A percentile compares a stretch with the other conserved stretches of the same genome.
Conservation (phyloP, 2,888 invertebrate species). For the Scaptomyza reducta region DNA sequence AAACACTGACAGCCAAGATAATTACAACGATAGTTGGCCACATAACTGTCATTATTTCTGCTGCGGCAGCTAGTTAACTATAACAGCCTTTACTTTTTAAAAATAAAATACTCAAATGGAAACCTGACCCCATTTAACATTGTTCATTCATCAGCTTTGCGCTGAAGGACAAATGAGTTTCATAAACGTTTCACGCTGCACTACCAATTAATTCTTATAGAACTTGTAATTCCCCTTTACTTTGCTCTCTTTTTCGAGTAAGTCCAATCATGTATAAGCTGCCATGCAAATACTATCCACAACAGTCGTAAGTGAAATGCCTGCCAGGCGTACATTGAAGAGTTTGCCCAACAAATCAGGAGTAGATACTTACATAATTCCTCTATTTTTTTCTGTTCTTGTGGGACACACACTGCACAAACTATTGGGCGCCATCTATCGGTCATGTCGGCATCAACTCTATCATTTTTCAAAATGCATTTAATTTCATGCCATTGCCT, state of each 20-base stretch:
- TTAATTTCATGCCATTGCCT: conserved; percentile 72
- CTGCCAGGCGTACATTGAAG: not conserved
- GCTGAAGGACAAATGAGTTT: not conserved
- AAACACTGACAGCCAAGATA: conserved; percentile 9
- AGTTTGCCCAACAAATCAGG: conserved; percentile 5
- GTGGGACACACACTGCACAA: not conserved
- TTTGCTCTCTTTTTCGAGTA: conserved; percentile 27
- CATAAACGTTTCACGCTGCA: not conserved
- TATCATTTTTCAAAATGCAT: conserved; percentile 74
- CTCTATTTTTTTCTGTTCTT: not conserved
- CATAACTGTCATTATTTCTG: conserved; percentile 9
- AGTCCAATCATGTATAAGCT: conserved; percentile 15
- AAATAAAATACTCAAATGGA: not conserved
- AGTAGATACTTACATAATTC: conserved; percentile 8
- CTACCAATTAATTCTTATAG: not conserved
- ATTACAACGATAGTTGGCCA: conserved; percentile 12
- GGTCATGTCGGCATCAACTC: conserved; percentile 32
- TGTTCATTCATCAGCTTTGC: not conserved
- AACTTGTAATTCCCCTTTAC: conserved; percentile 14
- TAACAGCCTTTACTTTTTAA: not conserved
- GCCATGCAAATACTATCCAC: conserved; percentile 2
- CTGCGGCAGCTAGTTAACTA: conserved; percentile 4
- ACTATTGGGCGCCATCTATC: conserved; percentile 6
- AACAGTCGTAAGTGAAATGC: not conserved
- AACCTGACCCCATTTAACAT: not conserved